phyloP scores from a whole-genome alignment of 1,140 invertebrate species.

The Drosophila simulans region DNA sequence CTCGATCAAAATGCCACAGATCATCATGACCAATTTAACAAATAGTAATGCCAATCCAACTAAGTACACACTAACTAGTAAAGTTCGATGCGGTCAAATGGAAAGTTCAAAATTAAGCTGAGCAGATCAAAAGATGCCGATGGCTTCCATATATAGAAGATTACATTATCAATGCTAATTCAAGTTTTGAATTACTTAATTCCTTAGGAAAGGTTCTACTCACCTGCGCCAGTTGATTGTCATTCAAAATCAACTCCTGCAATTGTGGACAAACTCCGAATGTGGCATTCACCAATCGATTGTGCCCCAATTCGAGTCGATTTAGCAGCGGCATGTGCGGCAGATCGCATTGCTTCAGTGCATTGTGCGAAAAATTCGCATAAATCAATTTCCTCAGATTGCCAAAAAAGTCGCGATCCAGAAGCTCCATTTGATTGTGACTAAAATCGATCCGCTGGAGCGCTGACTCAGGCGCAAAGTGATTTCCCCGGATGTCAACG shows the following conservation, averaged over 20 bases:
- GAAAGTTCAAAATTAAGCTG: conserved; percentile 21
- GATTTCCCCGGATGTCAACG: conserved; percentile 25
- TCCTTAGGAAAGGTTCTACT: not conserved
- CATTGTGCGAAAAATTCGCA: conserved; percentile 76
- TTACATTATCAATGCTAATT: too few relatives aligned
- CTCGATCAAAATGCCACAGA: not conserved
- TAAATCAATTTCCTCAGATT: conserved; percentile 58
- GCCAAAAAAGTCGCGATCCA: conserved; percentile 51
- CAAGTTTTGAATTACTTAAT: too few relatives aligned
- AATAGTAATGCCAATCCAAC: conserved; percentile 2
- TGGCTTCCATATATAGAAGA: not conserved
- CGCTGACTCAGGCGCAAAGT: conserved; percentile 52
- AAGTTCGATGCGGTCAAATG: conserved; percentile 30
- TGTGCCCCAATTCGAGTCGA: conserved; percentile 62
- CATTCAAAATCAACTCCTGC: conserved; percentile 50
- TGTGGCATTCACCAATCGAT: conserved; percentile 56
- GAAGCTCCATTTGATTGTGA: conserved; percentile 54
- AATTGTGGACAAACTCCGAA: conserved; percentile 57
- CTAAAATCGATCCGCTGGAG: conserved; percentile 72
- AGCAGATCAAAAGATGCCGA: not conserved
- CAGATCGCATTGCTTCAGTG: conserved; percentile 46
- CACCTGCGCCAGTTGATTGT: conserved; percentile 65
- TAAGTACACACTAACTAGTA: conserved; percentile 1
- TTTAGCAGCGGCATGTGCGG: conserved; percentile 54
- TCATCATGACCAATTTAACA: conserved; percentile 20